These are phyloP conservation scores for Egretta garzetta DNA, from an alignment of 2,113 vertebrate genomes.

Conservation along the genomic window DNA sequence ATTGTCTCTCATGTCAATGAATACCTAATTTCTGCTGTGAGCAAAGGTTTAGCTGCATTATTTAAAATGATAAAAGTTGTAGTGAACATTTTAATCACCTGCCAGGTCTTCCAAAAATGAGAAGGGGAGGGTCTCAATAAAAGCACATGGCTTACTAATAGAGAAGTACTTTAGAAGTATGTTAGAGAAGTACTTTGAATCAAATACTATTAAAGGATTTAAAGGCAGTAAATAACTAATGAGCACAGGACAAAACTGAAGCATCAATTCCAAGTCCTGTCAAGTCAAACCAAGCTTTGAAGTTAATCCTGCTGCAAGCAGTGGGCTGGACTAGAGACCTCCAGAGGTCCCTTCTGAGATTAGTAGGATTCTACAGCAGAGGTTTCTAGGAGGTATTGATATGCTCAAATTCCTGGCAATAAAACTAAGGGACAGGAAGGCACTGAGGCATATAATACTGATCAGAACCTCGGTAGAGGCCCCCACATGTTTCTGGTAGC, in stretches of 20 bases:
- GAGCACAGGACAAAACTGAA: neutral
- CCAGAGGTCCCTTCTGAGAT: neutral
- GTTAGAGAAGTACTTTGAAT: neutral
- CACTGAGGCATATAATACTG: neutral
- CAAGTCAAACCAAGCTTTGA: neutral
- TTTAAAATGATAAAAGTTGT: neutral
- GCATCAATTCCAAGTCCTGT: neutral
- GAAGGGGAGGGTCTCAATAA: neutral
- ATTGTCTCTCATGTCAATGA: conserved; percentile 2
- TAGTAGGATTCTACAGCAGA: neutral
- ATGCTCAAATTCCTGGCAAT: neutral
- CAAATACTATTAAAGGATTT: neutral
- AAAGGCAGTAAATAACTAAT: neutral
- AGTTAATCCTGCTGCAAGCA: neutral
- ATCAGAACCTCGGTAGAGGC: neutral
- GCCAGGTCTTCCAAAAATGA: neutral
- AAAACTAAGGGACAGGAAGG: neutral
- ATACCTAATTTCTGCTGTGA: neutral
- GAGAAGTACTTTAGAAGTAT: neutral
- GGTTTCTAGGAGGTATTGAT: neutral
- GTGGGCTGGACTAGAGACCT: neutral
- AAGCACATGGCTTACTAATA: neutral
- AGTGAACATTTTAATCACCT: conserved; percentile 26
- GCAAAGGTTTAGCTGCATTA: neutral
- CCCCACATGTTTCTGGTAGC: neutral